Evolutionary conservation across 2,888 invertebrate genomes (phyloP).

Genomic region (Megaustenia siamemsis): DNA sequence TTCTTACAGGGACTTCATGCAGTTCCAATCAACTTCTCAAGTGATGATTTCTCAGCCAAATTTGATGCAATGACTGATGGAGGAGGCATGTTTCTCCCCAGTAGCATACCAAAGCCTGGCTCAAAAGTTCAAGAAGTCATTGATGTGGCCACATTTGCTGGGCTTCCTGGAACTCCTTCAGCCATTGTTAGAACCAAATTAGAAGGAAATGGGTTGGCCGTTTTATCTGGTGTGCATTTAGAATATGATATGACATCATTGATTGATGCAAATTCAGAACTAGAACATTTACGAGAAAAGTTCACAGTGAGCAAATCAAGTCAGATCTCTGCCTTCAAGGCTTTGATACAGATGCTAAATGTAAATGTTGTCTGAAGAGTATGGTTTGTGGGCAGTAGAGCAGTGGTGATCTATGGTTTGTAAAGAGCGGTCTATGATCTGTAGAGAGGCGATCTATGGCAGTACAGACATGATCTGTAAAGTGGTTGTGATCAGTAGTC

Average conservation of each 20-base stretch:
- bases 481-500: no score
- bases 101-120: constrained; percentile 19
- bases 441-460: no score
- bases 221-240: constrained; percentile 71
- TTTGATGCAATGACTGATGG: constrained; percentile 65
- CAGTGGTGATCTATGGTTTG: no score
- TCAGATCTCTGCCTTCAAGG: constrained; percentile 21
- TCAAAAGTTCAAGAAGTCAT: constrained; percentile 35
- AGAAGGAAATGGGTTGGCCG: constrained; percentile 64
- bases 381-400: no score
- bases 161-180: constrained; percentile 60
- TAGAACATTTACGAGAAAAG: constrained; percentile 1
- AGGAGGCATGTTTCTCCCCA: constrained; percentile 63
- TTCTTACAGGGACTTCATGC: constrained; percentile 66
- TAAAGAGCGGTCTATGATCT: no score
- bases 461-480: no score
- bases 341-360: constrained; percentile 17
- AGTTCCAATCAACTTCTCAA: constrained; percentile 42
- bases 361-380: constrained; percentile 12
- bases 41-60: constrained; percentile 10
- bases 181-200: constrained; percentile 67
- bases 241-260: constrained; percentile 60
- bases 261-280: constrained; percentile 18
- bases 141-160: constrained; percentile 59
- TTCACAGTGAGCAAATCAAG: constrained; percentile 13